phyloP scores from a whole-genome alignment of 2,113 vertebrate genomes.

The Corythoichthys intestinalis region DNA sequence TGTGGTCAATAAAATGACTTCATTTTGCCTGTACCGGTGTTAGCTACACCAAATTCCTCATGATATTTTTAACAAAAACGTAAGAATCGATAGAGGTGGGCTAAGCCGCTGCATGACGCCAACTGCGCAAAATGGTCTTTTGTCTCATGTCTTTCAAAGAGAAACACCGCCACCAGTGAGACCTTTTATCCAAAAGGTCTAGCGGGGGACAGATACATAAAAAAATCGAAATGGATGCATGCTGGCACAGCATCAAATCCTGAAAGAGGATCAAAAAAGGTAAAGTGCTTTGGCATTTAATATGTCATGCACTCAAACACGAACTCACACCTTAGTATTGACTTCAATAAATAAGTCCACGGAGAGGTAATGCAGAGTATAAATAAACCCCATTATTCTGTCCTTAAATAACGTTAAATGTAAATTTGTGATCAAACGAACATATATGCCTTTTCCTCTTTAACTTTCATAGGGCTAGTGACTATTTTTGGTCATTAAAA shows the following conservation, averaged over 20 bases:
- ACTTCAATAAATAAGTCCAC: neutral
- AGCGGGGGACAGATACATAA: neutral
- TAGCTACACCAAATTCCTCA: too few species aligned
- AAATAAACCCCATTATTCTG: too few species aligned
- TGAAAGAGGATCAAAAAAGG: neutral
- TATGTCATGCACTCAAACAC: neutral
- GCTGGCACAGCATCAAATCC: neutral
- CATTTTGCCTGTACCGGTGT: too few species aligned
- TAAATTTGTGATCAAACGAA: too few species aligned
- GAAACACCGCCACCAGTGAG: neutral
- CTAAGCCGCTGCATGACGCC: neutral
- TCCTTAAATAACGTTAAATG: too few species aligned
- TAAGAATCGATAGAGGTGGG: neutral
- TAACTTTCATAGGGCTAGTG: too few species aligned
- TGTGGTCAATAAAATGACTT: too few species aligned
- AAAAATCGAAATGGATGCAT: neutral
- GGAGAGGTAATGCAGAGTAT: neutral
- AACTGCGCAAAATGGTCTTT: neutral
- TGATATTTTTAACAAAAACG: too few species aligned
- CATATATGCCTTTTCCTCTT: too few species aligned
- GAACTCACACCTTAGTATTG: neutral
- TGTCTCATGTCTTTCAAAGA: neutral
- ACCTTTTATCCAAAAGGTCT: neutral
- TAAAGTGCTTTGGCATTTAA: slow-evolving; percentile 2
- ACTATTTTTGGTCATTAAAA: too few species aligned